Conservation (phyloP, 2,113 vertebrate genomes). For the Phylloscopus trochiloides region DNA sequence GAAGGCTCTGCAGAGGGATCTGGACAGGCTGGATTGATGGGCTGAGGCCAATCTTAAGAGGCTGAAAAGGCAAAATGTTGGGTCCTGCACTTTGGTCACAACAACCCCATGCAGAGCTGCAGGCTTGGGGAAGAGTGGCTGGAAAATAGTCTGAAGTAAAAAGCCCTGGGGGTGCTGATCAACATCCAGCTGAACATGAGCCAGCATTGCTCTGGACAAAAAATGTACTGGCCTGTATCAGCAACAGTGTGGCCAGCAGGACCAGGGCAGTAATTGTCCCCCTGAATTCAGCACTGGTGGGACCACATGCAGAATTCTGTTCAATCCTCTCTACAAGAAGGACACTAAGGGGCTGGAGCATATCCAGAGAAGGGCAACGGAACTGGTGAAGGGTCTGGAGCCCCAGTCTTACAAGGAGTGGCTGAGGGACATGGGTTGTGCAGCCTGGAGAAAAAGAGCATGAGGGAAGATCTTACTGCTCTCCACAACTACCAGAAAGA, state of each 20-base stretch:
- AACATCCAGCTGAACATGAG: not conserved
- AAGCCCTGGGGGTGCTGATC: fast-evolving
- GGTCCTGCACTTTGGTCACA: not conserved
- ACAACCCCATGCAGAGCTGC: not conserved
- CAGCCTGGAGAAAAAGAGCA: not conserved
- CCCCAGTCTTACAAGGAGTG: no score
- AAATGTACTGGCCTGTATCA: not conserved
- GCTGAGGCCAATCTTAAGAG: not conserved
- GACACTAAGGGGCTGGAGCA: not conserved
- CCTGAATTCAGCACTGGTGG: not conserved
- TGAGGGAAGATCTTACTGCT: not conserved
- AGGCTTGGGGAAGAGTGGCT: not conserved
- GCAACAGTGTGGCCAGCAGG: not conserved
- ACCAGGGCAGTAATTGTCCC: not conserved
- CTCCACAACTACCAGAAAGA: not conserved
- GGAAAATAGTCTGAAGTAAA: not conserved
- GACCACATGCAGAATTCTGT: not conserved
- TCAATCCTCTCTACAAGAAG: not conserved
- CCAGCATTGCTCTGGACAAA: not conserved
- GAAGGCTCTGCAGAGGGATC: not conserved
- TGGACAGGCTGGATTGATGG: not conserved
- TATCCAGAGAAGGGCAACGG: not conserved
- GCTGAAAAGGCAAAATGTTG: not conserved
- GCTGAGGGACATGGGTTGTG: not conserved
- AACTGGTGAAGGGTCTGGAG: not conserved